Evolutionary conservation across 2,113 vertebrate genomes (phyloP).

Genomic region (Cololabis saira): DNA sequence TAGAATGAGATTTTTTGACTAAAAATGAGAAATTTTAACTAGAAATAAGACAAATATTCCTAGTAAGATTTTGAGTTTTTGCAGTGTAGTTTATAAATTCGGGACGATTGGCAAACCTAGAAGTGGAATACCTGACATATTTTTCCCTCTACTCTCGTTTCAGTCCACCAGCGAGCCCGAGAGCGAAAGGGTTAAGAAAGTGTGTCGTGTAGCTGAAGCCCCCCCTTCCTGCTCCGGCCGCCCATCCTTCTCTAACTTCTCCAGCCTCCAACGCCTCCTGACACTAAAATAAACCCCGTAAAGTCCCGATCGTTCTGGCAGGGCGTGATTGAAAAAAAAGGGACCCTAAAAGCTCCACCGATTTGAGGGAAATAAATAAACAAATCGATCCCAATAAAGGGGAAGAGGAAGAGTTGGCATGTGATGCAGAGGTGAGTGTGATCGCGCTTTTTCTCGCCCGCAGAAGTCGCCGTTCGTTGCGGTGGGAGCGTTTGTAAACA

Average conservation of each 20-base stretch:
- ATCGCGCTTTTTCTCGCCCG: neutral
- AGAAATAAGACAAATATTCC: no score
- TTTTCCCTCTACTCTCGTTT: neutral
- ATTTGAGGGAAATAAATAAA: neutral
- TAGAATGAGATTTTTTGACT: no score
- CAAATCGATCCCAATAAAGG: no score
- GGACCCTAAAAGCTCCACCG: neutral
- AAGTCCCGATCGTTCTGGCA: neutral
- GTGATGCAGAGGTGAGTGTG: conserved; percentile 50
- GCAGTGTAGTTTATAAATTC: no score
- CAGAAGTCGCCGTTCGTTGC: neutral
- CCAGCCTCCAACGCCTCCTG: neutral
- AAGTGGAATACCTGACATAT: neutral
- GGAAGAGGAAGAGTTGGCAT: neutral
- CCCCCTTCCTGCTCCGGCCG: conserved; percentile 29
- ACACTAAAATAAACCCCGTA: neutral
- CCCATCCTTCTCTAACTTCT: conserved; percentile 47
- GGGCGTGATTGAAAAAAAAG: neutral
- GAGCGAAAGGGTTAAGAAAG: conserved; percentile 57
- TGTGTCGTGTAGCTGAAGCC: conserved; percentile 12
- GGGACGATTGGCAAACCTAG: no score
- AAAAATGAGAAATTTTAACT: no score
- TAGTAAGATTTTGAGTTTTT: no score
- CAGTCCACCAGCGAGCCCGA: neutral
- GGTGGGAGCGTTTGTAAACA: neutral